These are phyloP conservation scores for Pyrrhia umbra DNA, from an alignment of 2,888 invertebrate species.

Conservation along the genomic window DNA sequence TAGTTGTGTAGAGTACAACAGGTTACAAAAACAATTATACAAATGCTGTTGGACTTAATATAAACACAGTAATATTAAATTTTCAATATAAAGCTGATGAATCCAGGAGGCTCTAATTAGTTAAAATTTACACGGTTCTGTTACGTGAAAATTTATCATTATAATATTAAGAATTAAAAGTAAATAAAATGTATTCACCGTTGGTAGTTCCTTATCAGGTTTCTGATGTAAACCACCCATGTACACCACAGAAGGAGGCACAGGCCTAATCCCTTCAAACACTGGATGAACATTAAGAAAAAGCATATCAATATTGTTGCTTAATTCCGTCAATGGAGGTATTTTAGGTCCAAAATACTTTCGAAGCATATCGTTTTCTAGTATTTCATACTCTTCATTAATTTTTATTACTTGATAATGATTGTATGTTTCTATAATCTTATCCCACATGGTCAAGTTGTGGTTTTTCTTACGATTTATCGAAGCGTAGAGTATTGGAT, in stretches of 20 bases:
- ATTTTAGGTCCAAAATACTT: conserved; percentile 64
- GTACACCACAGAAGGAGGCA: conserved; percentile 65
- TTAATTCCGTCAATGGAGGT: conserved; percentile 59
- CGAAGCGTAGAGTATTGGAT: conserved; percentile 67
- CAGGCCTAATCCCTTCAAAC: conserved; percentile 66
- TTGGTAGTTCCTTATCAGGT: conserved; percentile 74
- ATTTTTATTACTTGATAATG: conserved; percentile 34
- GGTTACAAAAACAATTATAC: too few species aligned
- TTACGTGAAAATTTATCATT: neutral
- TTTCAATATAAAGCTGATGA: too few species aligned
- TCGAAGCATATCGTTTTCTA: conserved; percentile 41
- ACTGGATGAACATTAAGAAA: conserved; percentile 71
- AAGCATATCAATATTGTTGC: conserved; percentile 73
- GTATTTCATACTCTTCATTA: conserved; percentile 43
- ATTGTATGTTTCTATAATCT: conserved; percentile 58
- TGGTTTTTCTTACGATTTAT: conserved; percentile 50
- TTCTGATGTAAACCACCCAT: conserved; percentile 76
- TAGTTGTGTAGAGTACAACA: too few species aligned
- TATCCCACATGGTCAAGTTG: conserved; percentile 70
- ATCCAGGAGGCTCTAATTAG: too few species aligned
- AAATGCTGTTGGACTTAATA: too few species aligned
- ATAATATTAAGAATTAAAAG: neutral
- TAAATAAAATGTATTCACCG: conserved; percentile 65
- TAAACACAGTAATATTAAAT: too few species aligned
- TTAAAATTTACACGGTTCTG: neutral